Conservation (phyloP, 2,888 invertebrate species). For the Cylindroiulus punctatus region DNA sequence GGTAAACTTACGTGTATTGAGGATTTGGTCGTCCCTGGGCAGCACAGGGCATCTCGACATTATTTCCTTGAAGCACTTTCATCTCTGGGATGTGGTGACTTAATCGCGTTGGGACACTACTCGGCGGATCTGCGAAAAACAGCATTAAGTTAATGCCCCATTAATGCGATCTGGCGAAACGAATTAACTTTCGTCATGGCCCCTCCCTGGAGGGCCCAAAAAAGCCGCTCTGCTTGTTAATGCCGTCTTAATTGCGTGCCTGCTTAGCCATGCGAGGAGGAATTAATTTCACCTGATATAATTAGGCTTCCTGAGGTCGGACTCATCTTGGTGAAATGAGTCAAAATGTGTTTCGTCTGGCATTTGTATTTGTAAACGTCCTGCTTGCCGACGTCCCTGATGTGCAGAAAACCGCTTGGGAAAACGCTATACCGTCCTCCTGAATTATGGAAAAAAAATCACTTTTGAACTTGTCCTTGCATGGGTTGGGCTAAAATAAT, state of each 20-base stretch:
- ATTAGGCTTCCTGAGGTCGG: slow-evolving; percentile 58
- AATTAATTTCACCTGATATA: slow-evolving; percentile 59
- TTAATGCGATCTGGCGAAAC: slow-evolving; percentile 45
- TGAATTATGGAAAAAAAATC: background rate
- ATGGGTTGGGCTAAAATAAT: background rate
- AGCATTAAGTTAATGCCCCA: slow-evolving; percentile 13
- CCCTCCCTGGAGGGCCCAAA: background rate
- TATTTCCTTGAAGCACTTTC: slow-evolving; percentile 53
- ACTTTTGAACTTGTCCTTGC: background rate
- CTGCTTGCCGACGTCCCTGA: slow-evolving; percentile 58
- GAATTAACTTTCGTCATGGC: slow-evolving; percentile 33
- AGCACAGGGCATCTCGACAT: slow-evolving; percentile 56
- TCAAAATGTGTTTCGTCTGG: slow-evolving; percentile 59
- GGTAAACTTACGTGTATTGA: slow-evolving; percentile 52
- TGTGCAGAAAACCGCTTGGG: slow-evolving; percentile 59
- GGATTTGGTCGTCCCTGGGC: slow-evolving; percentile 56
- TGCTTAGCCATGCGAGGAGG: background rate
- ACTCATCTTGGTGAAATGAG: slow-evolving; percentile 58
- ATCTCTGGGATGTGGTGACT: slow-evolving; percentile 56
- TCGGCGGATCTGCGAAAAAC: slow-evolving; percentile 58
- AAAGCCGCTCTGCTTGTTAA: background rate
- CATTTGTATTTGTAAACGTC: slow-evolving; percentile 59
- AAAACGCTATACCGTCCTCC: slow-evolving; percentile 59
- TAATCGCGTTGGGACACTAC: slow-evolving; percentile 59
- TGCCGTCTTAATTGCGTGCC: background rate